phyloP scores from a whole-genome alignment of 2,113 vertebrate species.

The Micronycteris hirsuta region DNA sequence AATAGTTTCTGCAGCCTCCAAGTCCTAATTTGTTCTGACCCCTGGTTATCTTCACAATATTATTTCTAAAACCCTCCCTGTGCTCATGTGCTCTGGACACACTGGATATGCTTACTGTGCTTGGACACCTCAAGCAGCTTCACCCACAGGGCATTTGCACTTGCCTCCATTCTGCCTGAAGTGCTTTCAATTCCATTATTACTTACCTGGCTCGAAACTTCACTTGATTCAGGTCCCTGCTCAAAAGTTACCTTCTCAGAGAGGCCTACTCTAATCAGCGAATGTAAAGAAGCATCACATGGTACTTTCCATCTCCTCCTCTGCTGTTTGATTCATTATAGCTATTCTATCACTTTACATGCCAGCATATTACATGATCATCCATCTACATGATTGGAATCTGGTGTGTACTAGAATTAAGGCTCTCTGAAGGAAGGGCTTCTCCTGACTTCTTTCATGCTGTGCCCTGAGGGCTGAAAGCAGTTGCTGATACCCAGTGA shows the following conservation, averaged over 20 bases:
- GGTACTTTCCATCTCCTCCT: background rate
- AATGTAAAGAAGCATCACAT: fast-evolving
- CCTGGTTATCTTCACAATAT: background rate
- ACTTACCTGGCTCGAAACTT: background rate
- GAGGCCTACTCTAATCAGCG: background rate
- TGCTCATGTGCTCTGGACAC: no score
- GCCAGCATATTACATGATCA: background rate
- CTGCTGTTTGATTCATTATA: background rate
- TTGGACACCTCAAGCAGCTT: background rate
- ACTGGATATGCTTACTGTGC: background rate
- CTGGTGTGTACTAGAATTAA: background rate
- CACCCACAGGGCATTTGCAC: background rate
- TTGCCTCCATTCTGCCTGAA: background rate
- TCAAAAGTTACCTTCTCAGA: background rate
- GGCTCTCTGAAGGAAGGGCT: background rate
- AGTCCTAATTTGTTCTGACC: background rate
- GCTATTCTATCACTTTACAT: background rate
- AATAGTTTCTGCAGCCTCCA: background rate
- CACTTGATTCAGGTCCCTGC: background rate
- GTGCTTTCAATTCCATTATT: background rate
- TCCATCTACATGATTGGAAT: background rate
- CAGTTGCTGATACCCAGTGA: background rate
- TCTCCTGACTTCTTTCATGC: background rate
- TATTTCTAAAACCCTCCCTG: background rate
- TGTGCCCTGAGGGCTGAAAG: background rate